Evolutionary conservation across 2,888 invertebrate genomes (phyloP).

Genomic region (Drosophila cognata): DNA sequence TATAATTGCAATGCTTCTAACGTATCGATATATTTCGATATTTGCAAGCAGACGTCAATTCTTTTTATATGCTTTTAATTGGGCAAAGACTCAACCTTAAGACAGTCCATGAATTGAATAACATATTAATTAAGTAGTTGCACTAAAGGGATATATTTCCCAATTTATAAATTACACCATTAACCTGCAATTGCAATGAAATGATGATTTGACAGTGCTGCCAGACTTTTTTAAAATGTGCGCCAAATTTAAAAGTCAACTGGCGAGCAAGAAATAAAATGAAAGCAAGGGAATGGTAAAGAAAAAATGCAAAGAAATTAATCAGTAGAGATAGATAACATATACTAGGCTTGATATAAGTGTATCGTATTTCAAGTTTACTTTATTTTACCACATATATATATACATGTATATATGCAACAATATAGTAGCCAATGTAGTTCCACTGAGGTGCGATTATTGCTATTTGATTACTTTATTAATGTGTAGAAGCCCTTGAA

Average conservation of each 20-base stretch:
- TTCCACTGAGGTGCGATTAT: slow-evolving; percentile 1
- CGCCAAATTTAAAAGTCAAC: background rate
- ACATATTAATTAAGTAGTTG: background rate
- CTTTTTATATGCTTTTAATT: background rate
- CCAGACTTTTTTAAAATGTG: background rate
- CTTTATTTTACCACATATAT: background rate
- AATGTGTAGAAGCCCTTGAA: background rate
- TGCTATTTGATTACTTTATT: slow-evolving; percentile 8
- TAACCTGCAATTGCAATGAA: background rate
- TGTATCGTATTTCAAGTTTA: too few relatives aligned
- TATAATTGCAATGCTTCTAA: background rate
- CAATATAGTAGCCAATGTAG: slow-evolving; percentile 3
- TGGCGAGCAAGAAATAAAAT: background rate
- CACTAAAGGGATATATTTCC: background rate
- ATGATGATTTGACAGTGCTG: background rate
- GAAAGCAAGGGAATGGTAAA: too few relatives aligned
- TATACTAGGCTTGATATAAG: background rate
- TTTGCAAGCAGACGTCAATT: background rate
- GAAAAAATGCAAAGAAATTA: background rate
- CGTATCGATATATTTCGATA: slow-evolving; percentile 6
- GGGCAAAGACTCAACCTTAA: background rate
- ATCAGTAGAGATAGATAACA: background rate
- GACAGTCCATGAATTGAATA: background rate
- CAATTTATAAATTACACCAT: background rate
- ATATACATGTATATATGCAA: background rate